Percentiles rank a stretch among this genome's conserved stretches.
Evolutionary conservation across 2,113 vertebrate genomes (phyloP).

Genomic region (Anoplopoma fimbria): DNA sequence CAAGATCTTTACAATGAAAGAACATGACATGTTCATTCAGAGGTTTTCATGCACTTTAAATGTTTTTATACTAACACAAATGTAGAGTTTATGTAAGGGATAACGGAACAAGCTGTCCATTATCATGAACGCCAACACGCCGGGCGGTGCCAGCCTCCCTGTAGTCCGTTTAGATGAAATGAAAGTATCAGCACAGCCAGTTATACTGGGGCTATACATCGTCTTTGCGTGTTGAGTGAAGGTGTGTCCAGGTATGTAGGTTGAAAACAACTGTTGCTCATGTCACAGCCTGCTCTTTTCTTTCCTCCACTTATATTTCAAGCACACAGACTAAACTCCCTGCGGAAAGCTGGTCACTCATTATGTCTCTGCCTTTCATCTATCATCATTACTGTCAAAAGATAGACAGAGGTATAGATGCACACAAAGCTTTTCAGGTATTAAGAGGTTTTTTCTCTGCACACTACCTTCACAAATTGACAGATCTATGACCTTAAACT

Average conservation of each 20-base stretch:
- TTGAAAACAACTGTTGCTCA: constrained; percentile 27
- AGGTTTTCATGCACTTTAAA: neutral
- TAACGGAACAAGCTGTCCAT: neutral
- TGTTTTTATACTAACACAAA: too few species aligned
- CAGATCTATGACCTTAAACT: neutral
- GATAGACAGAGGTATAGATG: neutral
- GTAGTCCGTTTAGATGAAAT: neutral
- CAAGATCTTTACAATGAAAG: neutral
- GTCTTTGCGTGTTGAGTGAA: constrained; percentile 20
- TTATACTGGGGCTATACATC: neutral
- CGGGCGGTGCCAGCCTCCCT: too few species aligned
- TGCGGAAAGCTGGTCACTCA: constrained; percentile 23
- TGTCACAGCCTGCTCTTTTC: constrained; percentile 47
- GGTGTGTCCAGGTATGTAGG: constrained; percentile 53
- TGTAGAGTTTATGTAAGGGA: neutral
- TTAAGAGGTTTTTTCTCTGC: neutral
- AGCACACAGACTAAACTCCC: constrained; percentile 32
- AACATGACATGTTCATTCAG: neutral
- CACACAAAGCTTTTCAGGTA: constrained; percentile 11
- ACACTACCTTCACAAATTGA: neutral
- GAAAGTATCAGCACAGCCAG: neutral
- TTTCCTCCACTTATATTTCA: constrained; percentile 13
- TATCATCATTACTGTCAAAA: constrained; percentile 44
- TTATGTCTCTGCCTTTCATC: constrained; percentile 38
- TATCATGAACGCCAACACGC: neutral